A percentile compares a stretch with the other conserved stretches of the same genome.
Conservation (phyloP, 92 coral and sea anemone genomes). For the Porites lobata region DNA sequence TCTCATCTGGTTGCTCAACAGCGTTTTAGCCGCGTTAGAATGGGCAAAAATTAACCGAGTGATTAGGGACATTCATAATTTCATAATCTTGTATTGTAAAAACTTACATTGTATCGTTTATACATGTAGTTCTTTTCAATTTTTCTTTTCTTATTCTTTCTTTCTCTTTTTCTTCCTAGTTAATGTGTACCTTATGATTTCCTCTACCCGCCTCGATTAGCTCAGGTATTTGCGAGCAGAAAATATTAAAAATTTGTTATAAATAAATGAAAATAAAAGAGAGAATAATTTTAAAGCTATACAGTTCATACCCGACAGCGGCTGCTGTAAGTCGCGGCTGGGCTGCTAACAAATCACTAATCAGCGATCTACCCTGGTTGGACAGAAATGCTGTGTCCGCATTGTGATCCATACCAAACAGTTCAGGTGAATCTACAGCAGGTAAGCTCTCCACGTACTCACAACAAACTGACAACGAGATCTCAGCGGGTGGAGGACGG, state of each 20-base stretch:
- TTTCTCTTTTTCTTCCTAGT: no score
- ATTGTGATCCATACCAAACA: constrained; percentile 95
- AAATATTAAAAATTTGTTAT: no score
- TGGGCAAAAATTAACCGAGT: constrained; percentile 68
- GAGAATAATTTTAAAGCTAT: not conserved
- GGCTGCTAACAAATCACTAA: constrained; percentile 74
- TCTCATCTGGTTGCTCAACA: constrained; percentile 42
- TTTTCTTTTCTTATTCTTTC: no score
- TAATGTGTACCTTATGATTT: no score
- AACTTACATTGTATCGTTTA: no score
- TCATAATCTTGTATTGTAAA: no score
- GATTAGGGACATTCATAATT: not conserved
- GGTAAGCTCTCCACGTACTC: constrained; percentile 92
- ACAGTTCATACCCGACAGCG: constrained; percentile 28
- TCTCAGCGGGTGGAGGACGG: constrained; percentile 94
- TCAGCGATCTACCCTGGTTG: constrained; percentile 76
- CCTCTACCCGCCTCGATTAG: no score
- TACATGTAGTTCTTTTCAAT: no score
- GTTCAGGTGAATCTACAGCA: constrained; percentile 84
- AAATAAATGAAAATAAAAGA: no score
- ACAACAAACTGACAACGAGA: constrained; percentile 94
- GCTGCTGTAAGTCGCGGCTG: constrained; percentile 60
- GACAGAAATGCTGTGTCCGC: constrained; percentile 83
- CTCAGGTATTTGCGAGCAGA: no score
- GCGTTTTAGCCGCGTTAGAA: constrained; percentile 66